phyloP scores from a whole-genome alignment of 2,113 vertebrate genomes.

The Australoheros scitulus region DNA sequence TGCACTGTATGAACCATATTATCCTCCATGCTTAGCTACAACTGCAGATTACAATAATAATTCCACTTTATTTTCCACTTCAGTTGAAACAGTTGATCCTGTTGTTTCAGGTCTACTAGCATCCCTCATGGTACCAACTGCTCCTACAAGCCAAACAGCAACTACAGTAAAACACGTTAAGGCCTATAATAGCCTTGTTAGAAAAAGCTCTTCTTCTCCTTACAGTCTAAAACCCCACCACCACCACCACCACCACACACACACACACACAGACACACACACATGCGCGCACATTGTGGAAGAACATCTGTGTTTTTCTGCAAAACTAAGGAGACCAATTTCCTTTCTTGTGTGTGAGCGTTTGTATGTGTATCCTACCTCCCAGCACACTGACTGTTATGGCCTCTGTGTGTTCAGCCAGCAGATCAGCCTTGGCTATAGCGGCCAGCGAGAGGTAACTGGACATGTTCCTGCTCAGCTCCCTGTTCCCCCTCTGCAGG shows the following conservation, averaged over 20 bases:
- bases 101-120: slow-evolving; percentile 24
- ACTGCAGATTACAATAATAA: slow-evolving; percentile 32
- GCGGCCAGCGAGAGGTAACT: slow-evolving; percentile 93
- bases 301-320: background rate
- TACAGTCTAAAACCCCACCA: background rate
- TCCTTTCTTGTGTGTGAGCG: background rate
- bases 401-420: slow-evolving; percentile 88
- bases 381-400: slow-evolving; percentile 87
- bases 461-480: slow-evolving; percentile 94
- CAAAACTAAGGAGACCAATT: background rate
- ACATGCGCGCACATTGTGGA: background rate
- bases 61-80: slow-evolving; percentile 36
- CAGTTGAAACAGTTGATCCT: slow-evolving; percentile 29
- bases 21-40: slow-evolving; percentile 2
- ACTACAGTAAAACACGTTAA: slow-evolving; percentile 9
- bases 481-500: slow-evolving; percentile 87
- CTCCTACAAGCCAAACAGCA: slow-evolving; percentile 3
- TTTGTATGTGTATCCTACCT: slow-evolving; percentile 80
- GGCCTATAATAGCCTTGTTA: background rate
- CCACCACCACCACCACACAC: background rate
- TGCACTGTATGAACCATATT: slow-evolving; percentile 25
- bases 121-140: background rate
- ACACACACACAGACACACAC: background rate
- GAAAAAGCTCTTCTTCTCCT: background rate
- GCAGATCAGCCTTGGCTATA: slow-evolving; percentile 87